phyloP scores from a whole-genome alignment of 2,888 invertebrate genomes.

The Aphrophora alni region DNA sequence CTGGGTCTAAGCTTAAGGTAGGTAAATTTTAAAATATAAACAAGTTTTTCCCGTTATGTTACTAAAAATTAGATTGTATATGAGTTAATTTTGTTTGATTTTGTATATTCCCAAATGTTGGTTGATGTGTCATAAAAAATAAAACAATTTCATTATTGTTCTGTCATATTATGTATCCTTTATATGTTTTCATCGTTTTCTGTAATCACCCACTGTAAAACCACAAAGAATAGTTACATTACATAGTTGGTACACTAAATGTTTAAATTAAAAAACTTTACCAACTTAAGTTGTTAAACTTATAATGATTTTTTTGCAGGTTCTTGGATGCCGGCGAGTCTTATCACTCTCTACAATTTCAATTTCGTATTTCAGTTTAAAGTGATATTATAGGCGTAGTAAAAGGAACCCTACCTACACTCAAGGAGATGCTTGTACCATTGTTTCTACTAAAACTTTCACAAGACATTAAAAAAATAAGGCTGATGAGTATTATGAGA shows the following conservation, averaged over 20 bases:
- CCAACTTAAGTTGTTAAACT: no score
- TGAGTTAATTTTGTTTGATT: no score
- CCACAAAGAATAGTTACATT: no score
- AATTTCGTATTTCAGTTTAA: neutral
- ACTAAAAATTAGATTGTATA: no score
- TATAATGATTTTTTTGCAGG: neutral
- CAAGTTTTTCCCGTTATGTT: no score
- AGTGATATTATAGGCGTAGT: slow-evolving; percentile 6
- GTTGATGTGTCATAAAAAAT: neutral
- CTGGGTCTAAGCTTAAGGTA: no score
- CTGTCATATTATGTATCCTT: slow-evolving; percentile 36
- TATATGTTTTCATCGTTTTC: slow-evolving; percentile 41
- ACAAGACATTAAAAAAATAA: neutral
- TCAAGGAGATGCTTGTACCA: slow-evolving; percentile 12
- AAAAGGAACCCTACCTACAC: neutral
- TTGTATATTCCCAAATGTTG: no score
- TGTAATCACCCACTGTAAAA: slow-evolving; percentile 38
- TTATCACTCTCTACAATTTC: slow-evolving; percentile 17
- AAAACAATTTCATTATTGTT: slow-evolving; percentile 31
- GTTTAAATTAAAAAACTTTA: no score
- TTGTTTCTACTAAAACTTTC: slow-evolving; percentile 12
- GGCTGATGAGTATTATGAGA: slow-evolving; percentile 10
- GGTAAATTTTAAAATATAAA: no score
- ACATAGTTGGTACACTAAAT: no score
- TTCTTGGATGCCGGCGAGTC: slow-evolving; percentile 21